These are phyloP conservation scores for Bedellia somnulentella DNA, from an alignment of 2,888 invertebrate species.

Conservation along the genomic window DNA sequence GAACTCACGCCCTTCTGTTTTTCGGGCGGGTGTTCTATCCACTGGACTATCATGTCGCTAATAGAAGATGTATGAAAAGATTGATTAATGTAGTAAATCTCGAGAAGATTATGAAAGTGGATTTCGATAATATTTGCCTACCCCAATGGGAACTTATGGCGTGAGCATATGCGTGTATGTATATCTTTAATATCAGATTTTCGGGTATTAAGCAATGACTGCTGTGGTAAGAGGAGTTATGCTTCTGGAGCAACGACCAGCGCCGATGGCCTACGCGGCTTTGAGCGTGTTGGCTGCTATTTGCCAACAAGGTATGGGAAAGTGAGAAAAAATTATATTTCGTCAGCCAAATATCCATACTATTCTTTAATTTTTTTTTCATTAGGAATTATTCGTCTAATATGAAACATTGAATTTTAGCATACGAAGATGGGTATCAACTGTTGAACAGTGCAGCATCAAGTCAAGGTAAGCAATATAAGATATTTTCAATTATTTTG, in stretches of 20 bases:
- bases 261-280: slow-evolving; percentile 22
- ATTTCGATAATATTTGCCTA: too few relatives aligned
- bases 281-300: slow-evolving; percentile 31
- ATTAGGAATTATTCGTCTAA: too few relatives aligned
- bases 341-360: background rate
- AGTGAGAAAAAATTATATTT: background rate
- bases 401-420: too few relatives aligned
- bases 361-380: background rate
- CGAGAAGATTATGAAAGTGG: too few relatives aligned
- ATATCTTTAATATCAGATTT: background rate
- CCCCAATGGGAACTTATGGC: too few relatives aligned
- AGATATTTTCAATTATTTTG: too few relatives aligned
- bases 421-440: slow-evolving; percentile 34
- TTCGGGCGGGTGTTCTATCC: too few relatives aligned
- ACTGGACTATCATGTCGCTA: too few relatives aligned
- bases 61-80: too few relatives aligned
- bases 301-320: slow-evolving; percentile 32
- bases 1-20: too few relatives aligned
- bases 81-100: too few relatives aligned
- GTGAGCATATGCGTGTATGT: too few relatives aligned
- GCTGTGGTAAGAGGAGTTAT: slow-evolving; percentile 29
- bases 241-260: slow-evolving; percentile 24
- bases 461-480: slow-evolving; percentile 41
- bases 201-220: slow-evolving; percentile 12
- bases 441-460: slow-evolving; percentile 20